These are phyloP conservation scores for Mobula hypostoma DNA, from an alignment of 2,113 vertebrate genomes.

Conservation along the genomic window DNA sequence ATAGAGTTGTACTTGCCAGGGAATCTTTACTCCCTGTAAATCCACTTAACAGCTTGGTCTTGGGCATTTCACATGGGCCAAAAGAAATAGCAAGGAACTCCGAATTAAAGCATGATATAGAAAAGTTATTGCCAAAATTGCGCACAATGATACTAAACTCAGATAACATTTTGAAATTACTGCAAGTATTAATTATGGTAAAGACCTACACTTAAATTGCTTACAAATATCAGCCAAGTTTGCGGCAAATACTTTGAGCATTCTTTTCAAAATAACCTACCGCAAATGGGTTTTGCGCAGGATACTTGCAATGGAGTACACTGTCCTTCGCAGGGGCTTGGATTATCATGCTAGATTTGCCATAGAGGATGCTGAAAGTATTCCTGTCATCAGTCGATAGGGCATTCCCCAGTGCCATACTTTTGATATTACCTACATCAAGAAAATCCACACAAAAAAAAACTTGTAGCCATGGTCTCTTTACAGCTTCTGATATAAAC, in stretches of 20 bases:
- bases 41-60: not conserved
- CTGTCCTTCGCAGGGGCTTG: slow-evolving; percentile 25
- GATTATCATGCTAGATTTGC: slow-evolving; percentile 18
- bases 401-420: not conserved
- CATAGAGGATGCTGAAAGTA: slow-evolving; percentile 5
- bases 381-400: slow-evolving; percentile 16
- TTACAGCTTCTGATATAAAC: not conserved
- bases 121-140: not conserved
- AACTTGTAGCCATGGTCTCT: not conserved
- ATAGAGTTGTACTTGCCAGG: not conserved
- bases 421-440: slow-evolving; percentile 11
- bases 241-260: slow-evolving; percentile 15
- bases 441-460: slow-evolving; percentile 20
- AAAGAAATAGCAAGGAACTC: not conserved
- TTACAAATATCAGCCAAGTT: not conserved
- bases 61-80: not conserved
- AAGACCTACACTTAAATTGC: slow-evolving; percentile 12
- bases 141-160: not conserved
- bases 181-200: not conserved
- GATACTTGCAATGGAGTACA: slow-evolving; percentile 15
- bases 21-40: not conserved
- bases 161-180: not conserved
- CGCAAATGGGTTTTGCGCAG: slow-evolving; percentile 24
- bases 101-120: not conserved
- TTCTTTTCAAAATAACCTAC: slow-evolving; percentile 27